A percentile compares a stretch with the other conserved stretches of the same genome.
phyloP scores from a whole-genome alignment of 2,888 invertebrate genomes.

The Drosophila infuscata region DNA sequence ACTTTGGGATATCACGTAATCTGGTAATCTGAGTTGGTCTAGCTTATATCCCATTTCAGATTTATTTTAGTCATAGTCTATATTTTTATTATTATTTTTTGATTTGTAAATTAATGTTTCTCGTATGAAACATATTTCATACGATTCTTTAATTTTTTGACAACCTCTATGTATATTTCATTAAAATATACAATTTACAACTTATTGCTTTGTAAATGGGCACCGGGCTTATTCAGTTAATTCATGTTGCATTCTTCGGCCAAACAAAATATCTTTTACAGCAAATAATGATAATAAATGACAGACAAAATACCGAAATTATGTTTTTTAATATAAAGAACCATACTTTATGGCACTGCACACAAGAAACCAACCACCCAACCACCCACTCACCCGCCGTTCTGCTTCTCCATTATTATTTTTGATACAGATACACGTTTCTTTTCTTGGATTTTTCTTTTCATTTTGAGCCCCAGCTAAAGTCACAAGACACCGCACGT shows the following conservation, averaged over 20 bases:
- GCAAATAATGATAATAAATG: conserved; percentile 80
- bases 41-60: not conserved
- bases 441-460: conserved; percentile 28
- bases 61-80: not conserved
- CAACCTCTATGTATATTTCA: not conserved
- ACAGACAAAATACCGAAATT: conserved; percentile 73
- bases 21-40: not conserved
- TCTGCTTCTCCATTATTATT: conserved; percentile 22
- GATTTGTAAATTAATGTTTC: not conserved
- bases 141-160: not conserved
- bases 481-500: conserved; percentile 49
- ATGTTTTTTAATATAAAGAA: conserved; percentile 74
- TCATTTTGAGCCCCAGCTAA: conserved; percentile 18
- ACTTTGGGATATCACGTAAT: not conserved
- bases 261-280: conserved; percentile 21
- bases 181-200: not conserved
- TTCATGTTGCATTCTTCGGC: conserved; percentile 1
- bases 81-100: too few relatives aligned
- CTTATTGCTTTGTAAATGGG: not conserved
- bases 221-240: conserved; percentile 14
- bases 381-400: not conserved
- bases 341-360: conserved; percentile 64
- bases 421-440: conserved; percentile 33
- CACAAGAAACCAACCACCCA: conserved; percentile 8
- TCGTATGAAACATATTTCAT: not conserved